These are phyloP conservation scores for Nudaria mundana DNA, from an alignment of 2,888 invertebrate genomes.

Conservation along the genomic window DNA sequence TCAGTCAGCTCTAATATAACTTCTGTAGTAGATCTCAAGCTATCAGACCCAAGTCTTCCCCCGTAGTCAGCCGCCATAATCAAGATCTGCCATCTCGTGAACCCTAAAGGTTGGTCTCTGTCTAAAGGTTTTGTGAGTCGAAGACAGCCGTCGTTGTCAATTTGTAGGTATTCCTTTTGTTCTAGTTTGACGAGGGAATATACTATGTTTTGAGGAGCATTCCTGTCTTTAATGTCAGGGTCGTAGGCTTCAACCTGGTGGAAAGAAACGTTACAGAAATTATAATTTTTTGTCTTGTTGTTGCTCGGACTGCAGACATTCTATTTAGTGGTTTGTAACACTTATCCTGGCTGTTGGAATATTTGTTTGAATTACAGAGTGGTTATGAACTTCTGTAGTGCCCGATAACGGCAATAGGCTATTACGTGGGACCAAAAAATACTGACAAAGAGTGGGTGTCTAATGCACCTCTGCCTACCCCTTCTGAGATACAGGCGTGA, in stretches of 20 bases:
- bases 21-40: conserved; percentile 83
- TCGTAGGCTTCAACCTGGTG: conserved; percentile 87
- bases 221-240: conserved; percentile 90
- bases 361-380: too few relatives aligned
- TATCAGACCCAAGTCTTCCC: conserved; percentile 79
- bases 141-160: conserved; percentile 89
- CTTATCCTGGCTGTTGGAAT: too few relatives aligned
- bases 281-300: too few relatives aligned
- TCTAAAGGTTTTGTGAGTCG: conserved; percentile 89
- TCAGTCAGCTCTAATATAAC: conserved; percentile 87
- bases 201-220: conserved; percentile 88
- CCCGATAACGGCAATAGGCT: too few relatives aligned
- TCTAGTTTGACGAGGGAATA: conserved; percentile 88
- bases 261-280: too few relatives aligned
- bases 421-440: too few relatives aligned
- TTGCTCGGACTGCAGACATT: too few relatives aligned
- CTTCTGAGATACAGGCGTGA: too few relatives aligned
- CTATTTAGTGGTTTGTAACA: too few relatives aligned
- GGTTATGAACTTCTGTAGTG: too few relatives aligned
- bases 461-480: too few relatives aligned
- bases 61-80: conserved; percentile 90
- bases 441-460: too few relatives aligned
- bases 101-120: conserved; percentile 93
- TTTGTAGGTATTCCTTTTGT: conserved; percentile 85
- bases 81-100: conserved; percentile 88